A percentile compares a stretch with the other conserved stretches of the same genome.
phyloP scores from a whole-genome alignment of 2,888 invertebrate genomes.

The Maniola hyperantus region DNA sequence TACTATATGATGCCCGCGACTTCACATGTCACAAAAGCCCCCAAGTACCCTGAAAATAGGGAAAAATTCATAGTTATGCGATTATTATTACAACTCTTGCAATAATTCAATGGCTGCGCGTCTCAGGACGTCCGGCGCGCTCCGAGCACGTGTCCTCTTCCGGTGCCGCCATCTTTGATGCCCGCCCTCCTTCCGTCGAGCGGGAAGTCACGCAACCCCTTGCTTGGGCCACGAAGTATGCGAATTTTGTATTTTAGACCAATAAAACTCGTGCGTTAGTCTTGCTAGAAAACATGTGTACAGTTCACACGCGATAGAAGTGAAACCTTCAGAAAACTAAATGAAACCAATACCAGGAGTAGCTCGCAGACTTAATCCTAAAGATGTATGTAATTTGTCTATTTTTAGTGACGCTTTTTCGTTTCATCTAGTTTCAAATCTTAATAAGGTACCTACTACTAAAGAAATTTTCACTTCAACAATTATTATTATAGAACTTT shows the following conservation, averaged over 20 bases:
- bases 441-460: too few relatives aligned
- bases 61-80: constrained; percentile 43
- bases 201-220: constrained; percentile 73
- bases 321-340: too few relatives aligned
- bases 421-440: too few relatives aligned
- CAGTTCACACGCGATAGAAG: too few relatives aligned
- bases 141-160: constrained; percentile 78
- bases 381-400: too few relatives aligned
- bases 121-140: constrained; percentile 73
- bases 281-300: too few relatives aligned
- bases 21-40: constrained; percentile 26
- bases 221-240: constrained; percentile 56
- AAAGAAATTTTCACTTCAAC: too few relatives aligned
- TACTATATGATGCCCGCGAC: too few relatives aligned
- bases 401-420: too few relatives aligned
- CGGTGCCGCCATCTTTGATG: constrained; percentile 78
- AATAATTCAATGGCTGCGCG: constrained; percentile 77
- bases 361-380: too few relatives aligned
- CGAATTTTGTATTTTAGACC: background rate
- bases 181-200: constrained; percentile 65
- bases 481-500: too few relatives aligned
- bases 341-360: too few relatives aligned
- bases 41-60: constrained; percentile 37
- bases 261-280: background rate
- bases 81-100: constrained; percentile 60